Percentiles rank a stretch among this genome's conserved stretches.
Evolutionary conservation across 2,797 vertebrate genomes (phyloP).

Genomic region (Sylvia borin): DNA sequence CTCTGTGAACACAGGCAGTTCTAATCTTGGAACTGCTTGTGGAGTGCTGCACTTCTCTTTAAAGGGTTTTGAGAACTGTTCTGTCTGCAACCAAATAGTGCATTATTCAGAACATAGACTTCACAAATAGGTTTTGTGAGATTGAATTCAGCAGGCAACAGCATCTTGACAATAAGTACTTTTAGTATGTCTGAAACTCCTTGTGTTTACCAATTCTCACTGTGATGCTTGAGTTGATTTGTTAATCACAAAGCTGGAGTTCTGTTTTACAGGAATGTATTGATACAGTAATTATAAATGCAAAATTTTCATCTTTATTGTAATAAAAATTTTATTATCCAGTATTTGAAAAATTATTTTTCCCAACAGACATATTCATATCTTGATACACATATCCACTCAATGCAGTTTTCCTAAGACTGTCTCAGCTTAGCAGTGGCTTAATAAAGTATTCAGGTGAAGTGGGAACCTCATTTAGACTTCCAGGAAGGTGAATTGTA

Average conservation of each 20-base stretch:
- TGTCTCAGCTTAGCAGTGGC: background rate
- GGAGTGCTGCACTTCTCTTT: background rate
- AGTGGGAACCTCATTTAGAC: background rate
- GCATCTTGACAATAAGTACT: background rate
- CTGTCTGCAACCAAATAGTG: background rate
- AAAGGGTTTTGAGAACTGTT: background rate
- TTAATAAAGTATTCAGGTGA: background rate
- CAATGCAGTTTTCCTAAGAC: background rate
- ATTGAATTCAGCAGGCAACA: background rate
- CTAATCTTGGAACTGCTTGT: background rate
- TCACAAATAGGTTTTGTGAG: background rate
- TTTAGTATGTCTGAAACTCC: background rate
- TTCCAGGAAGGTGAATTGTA: background rate
- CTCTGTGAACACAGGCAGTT: background rate
- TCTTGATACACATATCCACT: accelerated
- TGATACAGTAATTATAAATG: background rate
- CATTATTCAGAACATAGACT: background rate
- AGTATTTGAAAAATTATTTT: background rate
- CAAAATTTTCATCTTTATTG: background rate
- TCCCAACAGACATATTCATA: accelerated
- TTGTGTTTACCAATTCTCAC: background rate
- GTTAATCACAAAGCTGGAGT: background rate
- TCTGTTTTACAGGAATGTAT: background rate
- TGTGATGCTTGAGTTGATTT: background rate
- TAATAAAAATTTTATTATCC: background rate